phyloP scores from a whole-genome alignment of 2,888 invertebrate species.

The Lasioglossum leucozonium region DNA sequence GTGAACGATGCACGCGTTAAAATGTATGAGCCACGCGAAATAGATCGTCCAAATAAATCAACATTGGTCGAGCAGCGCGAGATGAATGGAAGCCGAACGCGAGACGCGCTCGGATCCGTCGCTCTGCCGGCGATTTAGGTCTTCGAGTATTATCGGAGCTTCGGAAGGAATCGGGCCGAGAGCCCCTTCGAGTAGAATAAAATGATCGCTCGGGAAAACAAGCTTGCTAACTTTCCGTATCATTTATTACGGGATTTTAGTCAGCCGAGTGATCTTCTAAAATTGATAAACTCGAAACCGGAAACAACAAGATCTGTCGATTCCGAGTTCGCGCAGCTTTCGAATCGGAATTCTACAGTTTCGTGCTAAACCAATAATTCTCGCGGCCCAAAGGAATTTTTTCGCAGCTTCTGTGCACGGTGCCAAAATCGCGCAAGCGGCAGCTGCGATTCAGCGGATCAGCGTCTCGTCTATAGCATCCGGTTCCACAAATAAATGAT shows the following conservation, averaged over 20 bases:
- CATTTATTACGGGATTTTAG: background rate
- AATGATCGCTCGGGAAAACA: background rate
- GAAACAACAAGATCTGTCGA: background rate
- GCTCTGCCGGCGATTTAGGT: slow-evolving; percentile 49
- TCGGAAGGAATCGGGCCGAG: background rate
- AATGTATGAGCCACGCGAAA: slow-evolving; percentile 59
- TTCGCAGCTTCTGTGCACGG: background rate
- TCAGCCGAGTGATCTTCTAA: background rate
- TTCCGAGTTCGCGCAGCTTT: background rate
- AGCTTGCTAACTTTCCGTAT: background rate
- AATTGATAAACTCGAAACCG: background rate
- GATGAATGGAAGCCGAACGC: slow-evolving; percentile 53
- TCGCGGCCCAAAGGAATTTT: background rate
- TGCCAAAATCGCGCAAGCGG: background rate
- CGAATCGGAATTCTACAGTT: background rate
- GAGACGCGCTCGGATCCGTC: slow-evolving; percentile 32
- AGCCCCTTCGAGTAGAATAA: slow-evolving; percentile 5
- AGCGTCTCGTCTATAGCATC: background rate
- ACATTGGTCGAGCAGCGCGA: slow-evolving; percentile 39
- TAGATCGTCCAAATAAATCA: slow-evolving; percentile 61
- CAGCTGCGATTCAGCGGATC: background rate
- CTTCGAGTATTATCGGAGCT: slow-evolving; percentile 48
- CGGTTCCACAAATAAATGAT: background rate
- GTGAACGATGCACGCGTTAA: slow-evolving; percentile 54
- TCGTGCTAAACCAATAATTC: too few relatives aligned